These are phyloP conservation scores for Bombycilla garrulus DNA, from an alignment of 2,113 vertebrate genomes.

Conservation along the genomic window DNA sequence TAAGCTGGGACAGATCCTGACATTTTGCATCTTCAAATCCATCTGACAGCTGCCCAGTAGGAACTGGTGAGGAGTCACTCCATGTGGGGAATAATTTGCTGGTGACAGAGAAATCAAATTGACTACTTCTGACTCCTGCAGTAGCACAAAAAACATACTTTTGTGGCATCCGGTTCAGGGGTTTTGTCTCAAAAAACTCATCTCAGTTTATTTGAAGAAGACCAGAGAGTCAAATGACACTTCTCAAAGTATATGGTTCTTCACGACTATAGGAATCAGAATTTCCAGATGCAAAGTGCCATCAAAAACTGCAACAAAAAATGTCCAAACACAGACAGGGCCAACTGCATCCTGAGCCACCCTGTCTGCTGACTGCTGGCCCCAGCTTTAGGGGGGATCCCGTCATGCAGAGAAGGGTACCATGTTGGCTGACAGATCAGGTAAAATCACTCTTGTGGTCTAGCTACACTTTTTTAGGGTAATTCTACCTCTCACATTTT, in stretches of 20 bases:
- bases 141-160: neutral
- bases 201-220: neutral
- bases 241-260: neutral
- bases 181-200: neutral
- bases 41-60: neutral
- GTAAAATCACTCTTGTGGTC: neutral
- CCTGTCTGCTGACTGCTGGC: neutral
- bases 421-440: neutral
- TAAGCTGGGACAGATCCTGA: neutral
- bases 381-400: neutral
- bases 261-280: neutral
- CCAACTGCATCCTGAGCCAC: neutral
- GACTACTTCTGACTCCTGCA: neutral
- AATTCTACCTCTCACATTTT: neutral
- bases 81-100: neutral
- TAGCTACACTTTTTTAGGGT: neutral
- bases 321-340: neutral
- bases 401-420: neutral
- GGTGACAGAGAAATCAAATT: neutral
- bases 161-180: neutral
- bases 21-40: neutral
- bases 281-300: neutral
- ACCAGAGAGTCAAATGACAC: neutral
- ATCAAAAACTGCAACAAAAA: neutral
- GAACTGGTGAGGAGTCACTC: neutral